A percentile compares a stretch with the other conserved stretches of the same genome.
Conservation (phyloP, 37 sponge, comb jelly and placozoan species). For the Axinella damicornis region DNA sequence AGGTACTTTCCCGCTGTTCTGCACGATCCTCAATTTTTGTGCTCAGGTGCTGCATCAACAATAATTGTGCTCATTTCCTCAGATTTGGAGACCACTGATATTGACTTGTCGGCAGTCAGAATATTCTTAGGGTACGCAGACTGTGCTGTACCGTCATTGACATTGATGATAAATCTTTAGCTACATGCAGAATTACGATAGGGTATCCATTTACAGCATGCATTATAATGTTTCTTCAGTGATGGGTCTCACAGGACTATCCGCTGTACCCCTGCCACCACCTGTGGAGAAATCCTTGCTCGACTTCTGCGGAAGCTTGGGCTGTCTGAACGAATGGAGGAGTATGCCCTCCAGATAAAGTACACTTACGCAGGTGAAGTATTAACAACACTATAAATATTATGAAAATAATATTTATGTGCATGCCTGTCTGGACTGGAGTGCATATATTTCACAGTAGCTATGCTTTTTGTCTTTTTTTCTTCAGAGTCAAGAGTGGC, state of each 20-base stretch:
- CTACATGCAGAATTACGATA: too few relatives aligned
- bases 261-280: not conserved
- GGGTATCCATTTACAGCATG: too few relatives aligned
- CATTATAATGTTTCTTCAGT: not conserved
- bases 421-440: too few relatives aligned
- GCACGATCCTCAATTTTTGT: too few relatives aligned
- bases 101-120: slow-evolving; percentile 19
- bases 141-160: too few relatives aligned
- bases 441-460: too few relatives aligned
- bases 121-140: slow-evolving; percentile 22
- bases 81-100: slow-evolving; percentile 26
- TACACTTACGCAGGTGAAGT: slow-evolving; percentile 9
- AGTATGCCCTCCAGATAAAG: slow-evolving; percentile 22
- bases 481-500: slow-evolving; percentile 18
- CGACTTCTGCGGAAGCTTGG: not conserved
- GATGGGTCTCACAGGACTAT: slow-evolving; percentile 37
- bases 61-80: not conserved
- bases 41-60: too few relatives aligned
- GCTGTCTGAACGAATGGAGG: not conserved
- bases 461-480: too few relatives aligned
- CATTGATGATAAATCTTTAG: too few relatives aligned
- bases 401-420: too few relatives aligned
- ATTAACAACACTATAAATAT: too few relatives aligned
- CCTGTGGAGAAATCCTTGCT: slow-evolving; percentile 17
- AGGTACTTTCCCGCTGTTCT: too few relatives aligned